Percentiles rank a stretch among this genome's conserved stretches.
phyloP scores from a whole-genome alignment of 2,888 invertebrate species.

The Synergus gifuensis region DNA sequence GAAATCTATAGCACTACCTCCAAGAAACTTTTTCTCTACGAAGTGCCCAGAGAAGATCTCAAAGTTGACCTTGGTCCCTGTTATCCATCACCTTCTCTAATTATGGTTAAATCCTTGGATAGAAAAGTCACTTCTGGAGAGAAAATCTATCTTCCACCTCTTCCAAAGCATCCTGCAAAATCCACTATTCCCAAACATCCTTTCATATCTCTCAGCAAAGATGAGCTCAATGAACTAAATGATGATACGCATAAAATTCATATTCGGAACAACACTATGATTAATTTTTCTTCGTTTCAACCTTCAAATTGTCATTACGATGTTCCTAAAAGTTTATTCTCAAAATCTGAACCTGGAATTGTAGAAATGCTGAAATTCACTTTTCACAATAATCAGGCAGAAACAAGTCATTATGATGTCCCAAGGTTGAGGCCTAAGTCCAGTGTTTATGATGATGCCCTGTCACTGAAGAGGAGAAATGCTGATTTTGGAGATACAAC shows the following conservation, averaged over 20 bases:
- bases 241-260: neutral
- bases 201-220: constrained; percentile 50
- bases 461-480: constrained; percentile 57
- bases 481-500: neutral
- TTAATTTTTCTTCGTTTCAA: neutral
- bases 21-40: constrained; percentile 57
- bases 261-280: neutral
- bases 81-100: constrained; percentile 45
- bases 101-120: constrained; percentile 48
- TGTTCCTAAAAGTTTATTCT: constrained; percentile 55
- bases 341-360: constrained; percentile 57
- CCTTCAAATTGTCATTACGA: constrained; percentile 57
- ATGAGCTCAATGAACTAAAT: neutral
- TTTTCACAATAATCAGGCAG: neutral
- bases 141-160: neutral
- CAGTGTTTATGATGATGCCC: constrained; percentile 60
- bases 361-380: constrained; percentile 1
- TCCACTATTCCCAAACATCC: constrained; percentile 59
- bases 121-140: constrained; percentile 19
- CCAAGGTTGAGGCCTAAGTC: constrained; percentile 59
- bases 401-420: constrained; percentile 57
- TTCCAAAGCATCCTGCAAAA: constrained; percentile 46
- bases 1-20: constrained; percentile 46
- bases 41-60: constrained; percentile 60
- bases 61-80: constrained; percentile 58